Conservation (phyloP, 2,113 vertebrate species). For the Nipponia nippon region DNA sequence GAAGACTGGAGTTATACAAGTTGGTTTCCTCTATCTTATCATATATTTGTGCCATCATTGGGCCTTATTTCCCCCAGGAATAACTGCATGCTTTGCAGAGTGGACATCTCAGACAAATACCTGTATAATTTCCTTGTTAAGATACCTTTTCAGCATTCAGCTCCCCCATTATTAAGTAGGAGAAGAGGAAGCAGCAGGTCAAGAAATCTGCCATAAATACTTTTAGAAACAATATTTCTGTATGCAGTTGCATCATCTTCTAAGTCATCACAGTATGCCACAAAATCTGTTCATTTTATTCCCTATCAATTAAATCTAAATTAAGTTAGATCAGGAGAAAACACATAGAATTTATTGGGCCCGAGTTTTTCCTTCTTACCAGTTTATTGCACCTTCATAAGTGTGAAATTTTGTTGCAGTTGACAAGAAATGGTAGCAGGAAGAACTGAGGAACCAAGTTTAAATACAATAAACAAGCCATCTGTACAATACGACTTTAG, state of each 20-base stretch:
- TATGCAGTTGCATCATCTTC: background rate
- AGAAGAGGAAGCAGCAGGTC: background rate
- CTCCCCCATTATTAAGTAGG: background rate
- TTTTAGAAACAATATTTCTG: background rate
- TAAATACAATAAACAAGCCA: background rate
- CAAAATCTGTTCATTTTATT: constrained; percentile 36
- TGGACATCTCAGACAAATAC: background rate
- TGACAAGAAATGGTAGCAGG: background rate
- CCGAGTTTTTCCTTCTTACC: background rate
- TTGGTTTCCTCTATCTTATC: background rate
- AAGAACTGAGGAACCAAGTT: background rate
- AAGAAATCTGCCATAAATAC: background rate
- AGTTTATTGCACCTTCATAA: background rate
- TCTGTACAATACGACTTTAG: background rate
- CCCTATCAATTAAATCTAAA: constrained; percentile 21
- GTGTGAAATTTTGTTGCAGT: background rate
- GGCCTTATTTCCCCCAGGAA: background rate
- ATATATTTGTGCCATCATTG: background rate
- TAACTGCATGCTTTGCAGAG: background rate
- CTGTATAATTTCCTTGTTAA: background rate
- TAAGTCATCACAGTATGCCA: background rate
- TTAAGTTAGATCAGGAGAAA: background rate
- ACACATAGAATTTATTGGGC: background rate
- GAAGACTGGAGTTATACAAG: background rate
- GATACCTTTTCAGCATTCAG: background rate